A percentile compares a stretch with the other conserved stretches of the same genome.
Evolutionary conservation across 1,140 invertebrate genomes (phyloP).

Genomic region (Trigoniulus corallinus): DNA sequence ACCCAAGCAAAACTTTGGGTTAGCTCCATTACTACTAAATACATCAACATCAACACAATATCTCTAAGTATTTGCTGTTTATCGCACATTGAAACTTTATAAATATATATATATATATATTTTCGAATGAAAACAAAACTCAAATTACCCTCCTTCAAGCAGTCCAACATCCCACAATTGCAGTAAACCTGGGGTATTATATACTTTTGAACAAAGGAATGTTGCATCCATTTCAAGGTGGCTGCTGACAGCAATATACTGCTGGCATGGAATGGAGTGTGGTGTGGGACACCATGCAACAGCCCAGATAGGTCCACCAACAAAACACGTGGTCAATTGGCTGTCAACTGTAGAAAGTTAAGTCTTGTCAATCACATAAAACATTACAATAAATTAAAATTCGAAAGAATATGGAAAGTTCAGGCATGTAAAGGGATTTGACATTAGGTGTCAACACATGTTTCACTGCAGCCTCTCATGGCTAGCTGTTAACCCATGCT

Average conservation of each 20-base stretch:
- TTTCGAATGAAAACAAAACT: no score
- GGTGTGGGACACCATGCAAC: constrained; percentile 39
- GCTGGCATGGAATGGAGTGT: constrained; percentile 17
- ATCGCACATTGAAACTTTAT: no score
- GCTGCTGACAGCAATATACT: constrained; percentile 36
- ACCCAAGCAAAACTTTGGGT: constrained; percentile 28
- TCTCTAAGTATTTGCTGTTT: background rate
- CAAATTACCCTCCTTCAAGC: constrained; percentile 16
- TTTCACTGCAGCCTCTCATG: no score
- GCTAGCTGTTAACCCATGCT: no score
- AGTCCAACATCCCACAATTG: constrained; percentile 40
- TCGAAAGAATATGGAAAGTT: no score
- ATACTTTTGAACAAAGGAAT: constrained; percentile 23
- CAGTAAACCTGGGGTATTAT: constrained; percentile 30
- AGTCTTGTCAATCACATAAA: no score
- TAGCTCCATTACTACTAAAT: background rate
- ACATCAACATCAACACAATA: background rate
- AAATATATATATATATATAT: no score
- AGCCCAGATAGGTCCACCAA: constrained; percentile 40
- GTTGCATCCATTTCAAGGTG: constrained; percentile 28
- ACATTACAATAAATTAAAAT: no score
- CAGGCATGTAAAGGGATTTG: no score
- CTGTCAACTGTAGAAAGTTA: no score
- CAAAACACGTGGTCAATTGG: constrained; percentile 37
- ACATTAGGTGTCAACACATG: no score